phyloP scores from a whole-genome alignment of 2,888 invertebrate species.

The Octodonta nipae region DNA sequence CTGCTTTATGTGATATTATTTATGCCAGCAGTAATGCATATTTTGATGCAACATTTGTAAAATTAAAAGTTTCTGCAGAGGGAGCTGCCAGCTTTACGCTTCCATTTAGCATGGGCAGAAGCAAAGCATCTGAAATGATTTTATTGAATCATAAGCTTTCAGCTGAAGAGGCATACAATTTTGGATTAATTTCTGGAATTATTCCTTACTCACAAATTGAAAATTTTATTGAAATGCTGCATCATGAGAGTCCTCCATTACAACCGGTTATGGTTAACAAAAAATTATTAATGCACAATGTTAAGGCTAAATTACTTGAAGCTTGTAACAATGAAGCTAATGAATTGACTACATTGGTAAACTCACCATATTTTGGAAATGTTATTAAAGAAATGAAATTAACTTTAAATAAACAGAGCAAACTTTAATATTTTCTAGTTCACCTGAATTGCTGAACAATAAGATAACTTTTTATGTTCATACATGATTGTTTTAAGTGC shows the following conservation, averaged over 20 bases:
- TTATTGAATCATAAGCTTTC: slow-evolving; percentile 61
- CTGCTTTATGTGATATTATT: slow-evolving; percentile 76
- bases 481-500: too few relatives aligned
- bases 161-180: slow-evolving; percentile 63
- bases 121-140: slow-evolving; percentile 46
- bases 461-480: too few relatives aligned
- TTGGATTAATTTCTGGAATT: slow-evolving; percentile 67
- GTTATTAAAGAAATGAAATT: too few relatives aligned
- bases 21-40: slow-evolving; percentile 78
- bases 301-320: slow-evolving; percentile 47
- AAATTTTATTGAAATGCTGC: slow-evolving; percentile 41
- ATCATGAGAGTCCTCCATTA: slow-evolving; percentile 43
- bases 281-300: slow-evolving; percentile 47
- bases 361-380: too few relatives aligned
- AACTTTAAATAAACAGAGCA: too few relatives aligned
- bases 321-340: slow-evolving; percentile 57
- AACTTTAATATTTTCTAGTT: too few relatives aligned
- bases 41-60: slow-evolving; percentile 78
- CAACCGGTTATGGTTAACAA: slow-evolving; percentile 56
- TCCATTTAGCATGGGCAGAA: slow-evolving; percentile 69
- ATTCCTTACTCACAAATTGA: slow-evolving; percentile 52
- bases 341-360: too few relatives aligned
- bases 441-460: too few relatives aligned
- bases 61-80: slow-evolving; percentile 75
- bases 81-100: slow-evolving; percentile 76